Conservation (phyloP, 2,888 invertebrate species). For the Blastobasis adustella region DNA sequence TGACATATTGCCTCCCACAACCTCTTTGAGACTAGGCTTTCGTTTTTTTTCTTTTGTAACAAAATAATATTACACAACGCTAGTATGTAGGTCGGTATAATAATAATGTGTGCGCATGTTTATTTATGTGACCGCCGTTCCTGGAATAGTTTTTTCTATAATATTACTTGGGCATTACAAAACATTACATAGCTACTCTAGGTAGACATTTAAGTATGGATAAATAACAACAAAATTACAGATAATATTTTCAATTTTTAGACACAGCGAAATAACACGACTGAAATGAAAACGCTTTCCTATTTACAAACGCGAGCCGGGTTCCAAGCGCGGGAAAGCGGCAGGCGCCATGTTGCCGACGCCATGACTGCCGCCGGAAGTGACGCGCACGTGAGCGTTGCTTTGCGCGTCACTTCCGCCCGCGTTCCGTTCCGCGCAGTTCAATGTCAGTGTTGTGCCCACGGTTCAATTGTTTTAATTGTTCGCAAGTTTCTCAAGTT, state of each 20-base stretch:
- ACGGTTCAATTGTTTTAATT: slow-evolving; percentile 33
- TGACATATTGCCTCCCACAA: slow-evolving; percentile 64
- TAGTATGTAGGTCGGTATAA: too few relatives aligned
- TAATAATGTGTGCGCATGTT: too few relatives aligned
- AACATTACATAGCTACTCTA: background rate
- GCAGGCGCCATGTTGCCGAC: slow-evolving; percentile 61
- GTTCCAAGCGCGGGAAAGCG: slow-evolving; percentile 47
- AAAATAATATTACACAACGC: slow-evolving; percentile 3
- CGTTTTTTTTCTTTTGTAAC: slow-evolving; percentile 2
- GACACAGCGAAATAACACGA: background rate
- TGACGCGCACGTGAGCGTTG: slow-evolving; percentile 66
- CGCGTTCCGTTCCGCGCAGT: slow-evolving; percentile 65
- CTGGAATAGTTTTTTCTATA: background rate
- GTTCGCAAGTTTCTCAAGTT: slow-evolving; percentile 15
- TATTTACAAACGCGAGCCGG: slow-evolving; percentile 4
- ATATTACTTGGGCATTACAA: background rate
- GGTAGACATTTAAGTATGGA: background rate
- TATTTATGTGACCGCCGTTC: background rate
- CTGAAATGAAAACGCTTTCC: background rate
- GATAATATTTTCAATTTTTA: too few relatives aligned
- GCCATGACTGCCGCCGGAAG: slow-evolving; percentile 65
- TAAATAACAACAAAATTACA: background rate
- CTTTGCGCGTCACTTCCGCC: slow-evolving; percentile 39
- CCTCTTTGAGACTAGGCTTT: slow-evolving; percentile 40
- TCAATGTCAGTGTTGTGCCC: slow-evolving; percentile 57